Base-by-base conservation (phyloP, 2,113 vertebrate genomes). In the Passer montanus region DNA sequence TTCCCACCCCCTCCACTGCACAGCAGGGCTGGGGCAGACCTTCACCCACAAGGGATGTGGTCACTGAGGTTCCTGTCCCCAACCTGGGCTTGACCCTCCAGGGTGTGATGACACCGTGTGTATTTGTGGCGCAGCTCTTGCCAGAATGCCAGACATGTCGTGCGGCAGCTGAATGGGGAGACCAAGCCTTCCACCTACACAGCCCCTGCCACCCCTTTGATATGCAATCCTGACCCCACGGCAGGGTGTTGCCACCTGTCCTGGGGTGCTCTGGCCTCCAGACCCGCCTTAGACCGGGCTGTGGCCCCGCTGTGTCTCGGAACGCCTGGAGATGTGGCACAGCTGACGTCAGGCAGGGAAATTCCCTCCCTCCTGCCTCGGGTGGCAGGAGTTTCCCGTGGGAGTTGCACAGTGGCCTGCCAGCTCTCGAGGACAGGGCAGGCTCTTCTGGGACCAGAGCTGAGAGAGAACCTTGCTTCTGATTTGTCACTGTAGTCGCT, bases 171-270 rank as follows among this genome's bases (percentile, higher is more conserved):
- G 83, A 75, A 53, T 3, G 33, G 73, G 60, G 77, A 80, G 76
- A 78, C 60, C 56, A 84, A 87, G 95, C 87, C 91, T 97, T 90
- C 96, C 96, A 94, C 97, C 97, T 94, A 97, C 96, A 95, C 91
- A 91, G 55, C 81, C 66, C 64, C 85, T 83, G 87, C 82, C 92
- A 80, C 91, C 90, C 76, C 84, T 87, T 72, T 78, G 90, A 82
- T 66, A 93, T 74, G 96, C 87, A 95, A 93, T 88, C 85, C 68
- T 3, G 44, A 79, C 94, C 84, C 96, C 77, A 21, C 3, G 15
- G 43, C 10, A 19, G 94, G 76, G 90, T 72, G 86, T 11, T 92
- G 74, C 91, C 94, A 94, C 74, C 95, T 86, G 94, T 90, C 93
- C 63, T 22, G n/a, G 66, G 62, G 56, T 2, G 2, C 81, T 78